Evolutionary conservation across 2,113 vertebrate genomes (phyloP).

Genomic region (Hypocryptadius cinnamomeus): DNA sequence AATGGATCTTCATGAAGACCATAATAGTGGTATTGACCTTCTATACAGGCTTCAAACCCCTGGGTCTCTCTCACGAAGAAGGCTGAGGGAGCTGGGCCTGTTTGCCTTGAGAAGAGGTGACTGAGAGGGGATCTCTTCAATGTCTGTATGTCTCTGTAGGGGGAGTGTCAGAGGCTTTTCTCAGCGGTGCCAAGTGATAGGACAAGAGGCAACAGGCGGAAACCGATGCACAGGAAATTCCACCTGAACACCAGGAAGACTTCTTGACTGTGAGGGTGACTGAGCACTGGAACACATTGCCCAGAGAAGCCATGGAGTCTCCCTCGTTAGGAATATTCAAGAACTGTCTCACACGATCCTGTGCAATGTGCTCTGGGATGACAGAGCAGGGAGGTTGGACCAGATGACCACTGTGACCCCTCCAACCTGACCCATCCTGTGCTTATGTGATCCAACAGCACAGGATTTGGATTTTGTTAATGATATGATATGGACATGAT

Average conservation of each 20-base stretch:
- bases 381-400: not conserved
- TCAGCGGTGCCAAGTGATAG: rapidly evolving
- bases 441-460: not conserved
- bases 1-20: not conserved
- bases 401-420: not conserved
- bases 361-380: not conserved
- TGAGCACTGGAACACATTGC: not conserved
- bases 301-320: not conserved
- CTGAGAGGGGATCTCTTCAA: not conserved
- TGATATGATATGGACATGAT: not conserved
- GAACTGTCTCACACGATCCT: not conserved
- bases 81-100: not conserved
- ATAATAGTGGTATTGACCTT: not conserved
- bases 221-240: not conserved
- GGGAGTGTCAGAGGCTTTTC: not conserved
- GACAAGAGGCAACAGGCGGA: not conserved
- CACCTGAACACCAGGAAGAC: not conserved
- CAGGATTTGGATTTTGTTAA: not conserved
- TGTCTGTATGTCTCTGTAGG: not conserved
- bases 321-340: not conserved
- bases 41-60: not conserved
- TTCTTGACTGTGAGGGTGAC: not conserved
- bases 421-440: not conserved
- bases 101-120: not conserved
- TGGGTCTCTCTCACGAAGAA: not conserved